These are phyloP conservation scores for Pseudomyrmex sp. DNA, from an alignment of 1,140 invertebrate species.

Conservation along the genomic window DNA sequence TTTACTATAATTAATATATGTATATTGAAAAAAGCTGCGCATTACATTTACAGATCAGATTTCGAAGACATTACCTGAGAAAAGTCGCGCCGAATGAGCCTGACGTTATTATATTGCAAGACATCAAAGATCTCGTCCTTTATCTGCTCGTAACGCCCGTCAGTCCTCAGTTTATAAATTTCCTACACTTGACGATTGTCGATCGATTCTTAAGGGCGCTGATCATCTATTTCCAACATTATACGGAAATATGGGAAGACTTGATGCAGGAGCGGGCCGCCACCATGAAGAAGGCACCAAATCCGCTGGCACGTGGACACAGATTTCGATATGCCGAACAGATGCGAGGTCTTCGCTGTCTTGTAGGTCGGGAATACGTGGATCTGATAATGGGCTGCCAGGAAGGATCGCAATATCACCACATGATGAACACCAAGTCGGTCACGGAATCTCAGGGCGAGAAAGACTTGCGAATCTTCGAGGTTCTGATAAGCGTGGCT, in stretches of 20 bases:
- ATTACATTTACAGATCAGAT: conserved; percentile 84
- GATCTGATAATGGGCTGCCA: conserved; percentile 85
- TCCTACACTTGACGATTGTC: conserved; percentile 86
- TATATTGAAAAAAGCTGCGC: not conserved
- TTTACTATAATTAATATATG: conserved; percentile 25
- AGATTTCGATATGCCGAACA: conserved; percentile 86
- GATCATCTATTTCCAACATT: conserved; percentile 88
- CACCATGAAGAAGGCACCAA: conserved; percentile 86
- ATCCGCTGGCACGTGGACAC: conserved; percentile 85
- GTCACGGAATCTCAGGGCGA: conserved; percentile 85
- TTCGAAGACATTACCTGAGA: conserved; percentile 86
- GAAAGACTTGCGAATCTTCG: conserved; percentile 87
- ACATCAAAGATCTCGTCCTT: conserved; percentile 88
- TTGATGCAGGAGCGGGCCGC: conserved; percentile 85
- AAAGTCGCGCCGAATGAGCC: conserved; percentile 85
- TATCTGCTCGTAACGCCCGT: conserved; percentile 85
- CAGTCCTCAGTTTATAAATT: conserved; percentile 86
- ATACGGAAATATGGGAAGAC: conserved; percentile 86
- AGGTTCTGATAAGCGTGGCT: conserved; percentile 86
- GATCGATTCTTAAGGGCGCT: conserved; percentile 88
- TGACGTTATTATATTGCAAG: conserved; percentile 87
- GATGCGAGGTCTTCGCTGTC: conserved; percentile 86
- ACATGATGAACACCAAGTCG: conserved; percentile 85
- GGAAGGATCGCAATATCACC: conserved; percentile 85
- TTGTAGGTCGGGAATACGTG: conserved; percentile 87